These are phyloP conservation scores for Enteromius thamalakanensis DNA, from an alignment of 2,797 vertebrate species.

Conservation along the genomic window DNA sequence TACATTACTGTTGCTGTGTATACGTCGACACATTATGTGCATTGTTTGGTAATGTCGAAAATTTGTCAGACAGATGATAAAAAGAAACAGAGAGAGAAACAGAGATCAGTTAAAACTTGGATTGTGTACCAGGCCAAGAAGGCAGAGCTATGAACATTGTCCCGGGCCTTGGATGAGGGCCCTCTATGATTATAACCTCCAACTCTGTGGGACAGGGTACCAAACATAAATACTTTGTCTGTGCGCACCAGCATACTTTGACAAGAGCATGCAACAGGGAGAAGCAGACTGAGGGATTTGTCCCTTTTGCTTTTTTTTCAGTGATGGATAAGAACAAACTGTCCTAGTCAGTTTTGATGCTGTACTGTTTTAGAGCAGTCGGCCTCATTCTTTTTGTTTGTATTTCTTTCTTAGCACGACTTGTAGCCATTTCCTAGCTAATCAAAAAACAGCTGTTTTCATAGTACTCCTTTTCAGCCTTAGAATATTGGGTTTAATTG, in stretches of 20 bases:
- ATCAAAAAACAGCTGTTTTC: neutral
- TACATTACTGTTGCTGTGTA: slow-evolving; percentile 74
- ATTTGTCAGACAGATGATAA: slow-evolving; percentile 8
- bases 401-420: neutral
- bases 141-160: neutral
- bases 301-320: slow-evolving; percentile 15
- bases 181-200: neutral
- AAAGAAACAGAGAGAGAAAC: slow-evolving; percentile 38
- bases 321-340: slow-evolving; percentile 32
- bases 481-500: neutral
- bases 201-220: neutral
- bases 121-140: neutral
- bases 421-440: neutral
- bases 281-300: slow-evolving; percentile 39
- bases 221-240: neutral
- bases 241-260: slow-evolving; percentile 11
- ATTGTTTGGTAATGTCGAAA: slow-evolving; percentile 40
- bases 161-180: neutral
- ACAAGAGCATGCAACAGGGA: slow-evolving; percentile 25
- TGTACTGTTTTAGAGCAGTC: neutral
- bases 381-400: neutral
- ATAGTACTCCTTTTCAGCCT: neutral
- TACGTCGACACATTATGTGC: slow-evolving; percentile 73
- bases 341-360: neutral
- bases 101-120: slow-evolving; percentile 18